Base-by-base conservation (phyloP, 2,113 vertebrate species). In the Myanophis thanlyinensis region DNA sequence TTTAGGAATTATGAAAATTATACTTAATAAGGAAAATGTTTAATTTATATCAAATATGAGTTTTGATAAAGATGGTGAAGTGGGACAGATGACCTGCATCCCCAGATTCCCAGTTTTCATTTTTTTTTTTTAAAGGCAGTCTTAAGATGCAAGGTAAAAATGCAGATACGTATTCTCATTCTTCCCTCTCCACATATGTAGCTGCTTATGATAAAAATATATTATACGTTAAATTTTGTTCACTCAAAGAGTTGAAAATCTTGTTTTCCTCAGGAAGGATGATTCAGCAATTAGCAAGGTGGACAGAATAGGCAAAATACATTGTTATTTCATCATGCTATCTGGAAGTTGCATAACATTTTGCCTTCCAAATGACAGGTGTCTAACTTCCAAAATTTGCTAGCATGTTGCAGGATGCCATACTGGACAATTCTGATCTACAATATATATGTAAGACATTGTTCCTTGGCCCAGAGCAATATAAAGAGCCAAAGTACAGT, bases 401-500 rank as follows among this genome's bases (percentile, higher is more conserved):
- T 59, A 9, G 56, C 56, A 27, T 30, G 56, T 59, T 59, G 56
- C 25, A 30, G 56, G 25, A 59, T 59, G 56, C 56, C 25, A 11
- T 30, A 27, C 9, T 27, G 56, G 56, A 54, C 7, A 11, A 59
- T 59, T 59, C 56, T 59, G 56, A 27, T 59, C 56, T 59, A 59
- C 56, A 59, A 27, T 59, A 59, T 59, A 59, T 59, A 27, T 59
- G 56, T 27, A 59, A 11, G 2, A 59, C 25, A 11, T 59, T 59
- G 25, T 25, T 59, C 56, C 56, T 59, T 59, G 25, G 56, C 25
- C 56, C 25, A 30, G 3, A 59, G 56, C 56, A 59, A 27, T 59
- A 30, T 27, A 59, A 27, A 59, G 56, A 11, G 25, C 9, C 56
- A 1, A 0, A 0, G 47, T 54, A 54, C 53, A 54, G 49, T 51